Conservation (phyloP, 2,113 vertebrate species). For the Oplegnathus fasciatus region DNA sequence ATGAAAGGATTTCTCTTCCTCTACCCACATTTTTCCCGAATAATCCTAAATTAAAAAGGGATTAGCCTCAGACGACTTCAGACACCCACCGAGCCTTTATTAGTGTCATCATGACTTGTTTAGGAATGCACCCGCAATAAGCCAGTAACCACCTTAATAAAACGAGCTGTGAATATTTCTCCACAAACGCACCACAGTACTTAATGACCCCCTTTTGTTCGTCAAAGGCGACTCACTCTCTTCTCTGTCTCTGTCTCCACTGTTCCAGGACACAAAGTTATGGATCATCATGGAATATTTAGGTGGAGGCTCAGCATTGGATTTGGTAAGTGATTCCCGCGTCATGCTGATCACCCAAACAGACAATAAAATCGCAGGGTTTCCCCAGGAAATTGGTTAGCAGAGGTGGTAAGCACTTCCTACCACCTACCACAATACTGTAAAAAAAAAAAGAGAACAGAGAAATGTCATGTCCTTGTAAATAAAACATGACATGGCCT, state of each 20-base stretch:
- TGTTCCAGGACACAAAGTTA: slow-evolving; percentile 92
- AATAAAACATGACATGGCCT: too few relatives aligned
- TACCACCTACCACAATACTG: not conserved
- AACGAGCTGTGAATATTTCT: not conserved
- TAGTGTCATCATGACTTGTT: slow-evolving; percentile 31
- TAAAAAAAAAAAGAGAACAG: too few relatives aligned
- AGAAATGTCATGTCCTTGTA: too few relatives aligned
- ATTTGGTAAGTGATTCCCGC: slow-evolving; percentile 88
- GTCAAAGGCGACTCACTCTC: not conserved
- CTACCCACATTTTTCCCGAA: slow-evolving; percentile 24
- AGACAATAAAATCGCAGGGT: not conserved
- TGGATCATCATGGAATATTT: slow-evolving; percentile 99
- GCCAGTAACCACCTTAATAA: not conserved
- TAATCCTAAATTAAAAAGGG: slow-evolving; percentile 66
- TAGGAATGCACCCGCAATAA: not conserved
- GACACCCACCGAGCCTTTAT: slow-evolving; percentile 43
- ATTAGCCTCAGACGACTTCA: slow-evolving; percentile 55
- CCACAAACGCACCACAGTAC: not conserved
- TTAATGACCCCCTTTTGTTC: slow-evolving; percentile 8
- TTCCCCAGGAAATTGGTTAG: not conserved
- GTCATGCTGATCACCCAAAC: not conserved
- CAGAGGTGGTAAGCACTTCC: not conserved
- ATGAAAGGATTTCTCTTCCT: slow-evolving; percentile 25
- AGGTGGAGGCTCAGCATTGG: slow-evolving; percentile 94
- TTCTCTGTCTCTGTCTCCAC: slow-evolving; percentile 27